Conservation (phyloP, 2,888 invertebrate genomes). For the Cantharis flavilabris region DNA sequence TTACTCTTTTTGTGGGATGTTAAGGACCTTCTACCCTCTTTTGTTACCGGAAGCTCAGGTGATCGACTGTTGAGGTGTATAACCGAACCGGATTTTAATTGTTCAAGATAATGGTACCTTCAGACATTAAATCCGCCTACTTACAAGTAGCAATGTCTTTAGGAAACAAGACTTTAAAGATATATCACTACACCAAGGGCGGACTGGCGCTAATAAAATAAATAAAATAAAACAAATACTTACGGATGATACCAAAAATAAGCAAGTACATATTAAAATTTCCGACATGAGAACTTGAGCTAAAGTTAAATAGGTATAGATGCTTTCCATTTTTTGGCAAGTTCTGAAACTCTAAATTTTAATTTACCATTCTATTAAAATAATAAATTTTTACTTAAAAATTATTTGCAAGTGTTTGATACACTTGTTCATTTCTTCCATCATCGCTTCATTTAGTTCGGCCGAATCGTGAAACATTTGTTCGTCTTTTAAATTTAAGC, state of each 20-base stretch:
- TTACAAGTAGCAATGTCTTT: conserved; percentile 5
- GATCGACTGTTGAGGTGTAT: neutral
- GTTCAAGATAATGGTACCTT: neutral
- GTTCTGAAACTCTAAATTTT: conserved; percentile 32
- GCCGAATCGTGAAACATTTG: conserved; percentile 21
- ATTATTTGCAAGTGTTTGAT: conserved; percentile 38
- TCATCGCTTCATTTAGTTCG: conserved; percentile 34
- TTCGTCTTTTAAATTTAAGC: conserved; percentile 19
- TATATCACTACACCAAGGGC: neutral
- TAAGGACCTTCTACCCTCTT: neutral
- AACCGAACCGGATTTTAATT: neutral
- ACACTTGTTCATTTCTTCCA: conserved; percentile 36
- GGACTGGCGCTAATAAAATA: neutral
- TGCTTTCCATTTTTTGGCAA: conserved; percentile 36
- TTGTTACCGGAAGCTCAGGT: neutral
- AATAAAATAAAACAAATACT: conserved; percentile 12
- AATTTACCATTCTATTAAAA: too few relatives aligned
- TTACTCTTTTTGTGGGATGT: neutral
- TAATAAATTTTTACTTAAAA: conserved; percentile 20
- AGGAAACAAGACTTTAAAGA: neutral
- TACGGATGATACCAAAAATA: conserved; percentile 40
- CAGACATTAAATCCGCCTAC: neutral
- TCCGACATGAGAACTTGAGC: conserved; percentile 41
- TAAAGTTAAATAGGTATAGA: conserved; percentile 38
- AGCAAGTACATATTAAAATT: conserved; percentile 40